Evolutionary conservation across 1,140 invertebrate species (phyloP).

Genomic region (Caerostris darwini): DNA sequence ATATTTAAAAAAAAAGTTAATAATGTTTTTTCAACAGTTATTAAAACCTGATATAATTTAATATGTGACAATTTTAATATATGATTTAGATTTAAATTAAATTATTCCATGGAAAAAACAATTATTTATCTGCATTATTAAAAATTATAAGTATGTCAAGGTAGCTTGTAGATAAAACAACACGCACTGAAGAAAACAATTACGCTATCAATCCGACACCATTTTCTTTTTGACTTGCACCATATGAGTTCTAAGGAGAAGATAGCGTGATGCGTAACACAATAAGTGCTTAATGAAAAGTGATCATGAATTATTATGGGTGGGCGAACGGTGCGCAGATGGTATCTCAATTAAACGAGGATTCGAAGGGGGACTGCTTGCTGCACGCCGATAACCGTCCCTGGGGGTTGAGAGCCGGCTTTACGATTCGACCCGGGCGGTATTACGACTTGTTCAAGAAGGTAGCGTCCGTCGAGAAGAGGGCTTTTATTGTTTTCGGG

Average conservation of each 20-base stretch:
- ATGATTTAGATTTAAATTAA: too few relatives aligned
- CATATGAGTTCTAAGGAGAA: not conserved
- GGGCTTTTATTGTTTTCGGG: not conserved
- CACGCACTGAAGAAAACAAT: too few relatives aligned
- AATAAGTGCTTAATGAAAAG: slow-evolving; percentile 65
- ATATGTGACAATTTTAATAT: too few relatives aligned
- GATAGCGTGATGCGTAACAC: not conserved
- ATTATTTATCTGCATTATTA: too few relatives aligned
- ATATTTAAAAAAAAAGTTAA: too few relatives aligned
- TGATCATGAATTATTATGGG: slow-evolving; percentile 63
- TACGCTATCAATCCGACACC: too few relatives aligned
- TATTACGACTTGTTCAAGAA: slow-evolving; percentile 66
- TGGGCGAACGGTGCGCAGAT: slow-evolving; percentile 47
- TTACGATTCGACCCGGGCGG: slow-evolving; percentile 19
- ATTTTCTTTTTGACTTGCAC: not conserved
- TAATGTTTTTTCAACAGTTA: too few relatives aligned
- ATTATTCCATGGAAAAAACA: too few relatives aligned
- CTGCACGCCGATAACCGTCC: not conserved
- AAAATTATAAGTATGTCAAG: too few relatives aligned
- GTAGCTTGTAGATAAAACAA: too few relatives aligned
- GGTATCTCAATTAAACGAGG: slow-evolving; percentile 58
- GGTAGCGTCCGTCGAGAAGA: not conserved
- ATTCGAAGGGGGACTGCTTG: slow-evolving; percentile 32
- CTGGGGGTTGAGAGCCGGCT: not conserved
- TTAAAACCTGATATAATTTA: too few relatives aligned